Evolutionary conservation across 2,113 vertebrate genomes (phyloP).

Genomic region (Notiomystis cincta): DNA sequence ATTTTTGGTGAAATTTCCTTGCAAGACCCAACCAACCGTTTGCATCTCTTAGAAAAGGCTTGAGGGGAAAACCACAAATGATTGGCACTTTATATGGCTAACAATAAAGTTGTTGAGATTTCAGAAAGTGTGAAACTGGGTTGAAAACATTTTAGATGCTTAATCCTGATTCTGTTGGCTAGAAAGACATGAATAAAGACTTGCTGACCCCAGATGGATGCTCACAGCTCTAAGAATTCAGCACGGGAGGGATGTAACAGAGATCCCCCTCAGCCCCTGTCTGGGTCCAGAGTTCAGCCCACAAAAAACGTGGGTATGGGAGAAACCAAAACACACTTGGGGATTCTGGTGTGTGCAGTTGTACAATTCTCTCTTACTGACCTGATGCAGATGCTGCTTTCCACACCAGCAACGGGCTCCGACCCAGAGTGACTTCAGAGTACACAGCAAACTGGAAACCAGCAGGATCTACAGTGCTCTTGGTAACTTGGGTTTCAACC

Average conservation of each 20-base stretch:
- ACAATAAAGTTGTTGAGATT: not conserved
- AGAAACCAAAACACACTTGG: not conserved
- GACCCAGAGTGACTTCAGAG: not conserved
- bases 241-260: fast-evolving
- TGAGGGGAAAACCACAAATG: not conserved
- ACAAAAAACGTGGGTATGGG: not conserved
- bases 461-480: not conserved
- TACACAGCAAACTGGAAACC: not conserved
- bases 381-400: not conserved
- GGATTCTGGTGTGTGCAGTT: not conserved
- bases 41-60: not conserved
- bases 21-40: not conserved
- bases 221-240: not conserved
- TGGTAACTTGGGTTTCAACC: not conserved
- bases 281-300: not conserved
- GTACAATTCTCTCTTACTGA: not conserved
- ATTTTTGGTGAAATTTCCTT: not conserved
- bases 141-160: not conserved
- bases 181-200: not conserved
- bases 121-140: not conserved
- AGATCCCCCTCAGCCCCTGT: no score
- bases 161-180: not conserved
- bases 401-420: not conserved
- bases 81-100: not conserved
- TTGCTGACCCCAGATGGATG: not conserved